Conservation (phyloP, 2,888 invertebrate species). For the Drosophila quasianomalipes region DNA sequence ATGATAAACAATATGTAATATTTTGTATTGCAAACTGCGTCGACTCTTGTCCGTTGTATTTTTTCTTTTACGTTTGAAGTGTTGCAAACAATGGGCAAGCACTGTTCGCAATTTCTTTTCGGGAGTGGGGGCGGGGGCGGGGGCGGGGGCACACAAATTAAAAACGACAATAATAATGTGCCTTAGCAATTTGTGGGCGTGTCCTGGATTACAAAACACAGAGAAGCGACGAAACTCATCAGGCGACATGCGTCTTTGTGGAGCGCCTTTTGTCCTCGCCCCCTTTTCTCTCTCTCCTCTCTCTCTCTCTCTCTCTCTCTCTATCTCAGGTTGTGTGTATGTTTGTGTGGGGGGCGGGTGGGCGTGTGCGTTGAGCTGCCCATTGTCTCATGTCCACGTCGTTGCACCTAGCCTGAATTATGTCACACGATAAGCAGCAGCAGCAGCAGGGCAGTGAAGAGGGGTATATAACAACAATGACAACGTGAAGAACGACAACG, state of each 20-base stretch:
- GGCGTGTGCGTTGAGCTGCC: conserved; percentile 60
- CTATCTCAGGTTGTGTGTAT: conserved; percentile 14
- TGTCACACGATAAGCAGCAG: conserved; percentile 70
- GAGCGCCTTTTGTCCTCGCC: conserved; percentile 58
- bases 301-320: conserved; percentile 1
- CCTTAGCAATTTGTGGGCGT: conserved; percentile 71
- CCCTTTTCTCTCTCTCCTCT: background rate
- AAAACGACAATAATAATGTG: conserved; percentile 78
- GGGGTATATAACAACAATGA: background rate
- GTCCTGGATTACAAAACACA: conserved; percentile 28
- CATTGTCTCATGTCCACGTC: conserved; percentile 68
- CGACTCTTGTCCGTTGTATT: background rate
- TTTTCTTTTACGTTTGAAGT: conserved; percentile 68
- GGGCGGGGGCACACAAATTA: conserved; percentile 62
- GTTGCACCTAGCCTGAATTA: conserved; percentile 77
- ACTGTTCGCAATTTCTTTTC: conserved; percentile 60
- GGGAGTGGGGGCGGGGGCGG: conserved; percentile 46
- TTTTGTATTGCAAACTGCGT: conserved; percentile 15
- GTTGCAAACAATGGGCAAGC: conserved; percentile 64
- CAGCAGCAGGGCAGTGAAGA: background rate
- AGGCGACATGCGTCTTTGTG: conserved; percentile 58
- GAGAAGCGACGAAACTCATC: conserved; percentile 62
- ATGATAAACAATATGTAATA: conserved; percentile 32
- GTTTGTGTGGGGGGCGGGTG: conserved; percentile 24
- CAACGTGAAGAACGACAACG: conserved; percentile 6